Base-by-base conservation (phyloP, 2,797 vertebrate genomes). In the Percopsis omiscomaycus region DNA sequence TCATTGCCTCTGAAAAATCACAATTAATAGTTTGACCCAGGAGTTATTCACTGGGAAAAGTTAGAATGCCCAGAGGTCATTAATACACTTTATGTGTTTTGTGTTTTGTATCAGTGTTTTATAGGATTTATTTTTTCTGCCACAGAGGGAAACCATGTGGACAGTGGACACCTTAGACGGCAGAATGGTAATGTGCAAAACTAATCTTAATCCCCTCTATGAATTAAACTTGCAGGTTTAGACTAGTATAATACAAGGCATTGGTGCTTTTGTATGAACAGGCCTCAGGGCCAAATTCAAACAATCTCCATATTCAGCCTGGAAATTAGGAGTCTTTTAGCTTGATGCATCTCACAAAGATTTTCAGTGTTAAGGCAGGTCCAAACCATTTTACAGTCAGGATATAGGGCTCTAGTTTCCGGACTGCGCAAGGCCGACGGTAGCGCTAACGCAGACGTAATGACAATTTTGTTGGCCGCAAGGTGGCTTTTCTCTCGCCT, bases 11-110 rank as follows among this genome's bases (percentile, higher is more conserved):
- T 14, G 55, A 74, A 72, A 65, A 53, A 55, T 75, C 58, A 50
- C 16, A 29, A 85, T 83, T 77, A 14, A 59, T 62, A 78, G 71
- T 81, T 64, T 77, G 59, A 82, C 76, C 51, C 54, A 67, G 55
- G 79, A 79, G 61, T 69, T 63, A 57, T 30, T 80, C 70, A 73
- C 74, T 1, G 37, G 66, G 67, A 68, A 30, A 73, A 27, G 44
- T 77, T 70, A 47, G 47, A 77, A 67, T 65, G 59, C 62, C 62
- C 53, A 48, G 52, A 30, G 77, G 57, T 69, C 59, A 68, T 76
- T 84, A 77, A 85, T 83, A 72, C 29, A 56, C 55, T 78, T 76
- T 79, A 77, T 80, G 73, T 70, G 65, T 67, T 79, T 64, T 80
- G 73, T 70, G 65, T 67, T 79, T 64, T 62, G 32, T 56, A 75